Evolutionary conservation across 2,113 vertebrate genomes (phyloP).

Genomic region (Globicephala melas): DNA sequence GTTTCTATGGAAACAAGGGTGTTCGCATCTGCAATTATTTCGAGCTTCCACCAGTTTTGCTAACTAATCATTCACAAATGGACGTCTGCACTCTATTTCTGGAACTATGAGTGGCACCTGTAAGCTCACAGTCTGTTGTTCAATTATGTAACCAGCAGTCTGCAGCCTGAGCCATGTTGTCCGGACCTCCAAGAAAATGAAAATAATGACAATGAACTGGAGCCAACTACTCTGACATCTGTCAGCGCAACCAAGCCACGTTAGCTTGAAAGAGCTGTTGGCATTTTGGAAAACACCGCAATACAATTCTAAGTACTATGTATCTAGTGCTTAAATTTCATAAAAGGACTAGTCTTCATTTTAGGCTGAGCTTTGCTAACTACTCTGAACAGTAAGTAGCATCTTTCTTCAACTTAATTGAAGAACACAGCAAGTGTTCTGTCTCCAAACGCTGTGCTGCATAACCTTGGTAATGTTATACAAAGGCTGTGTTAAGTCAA

Average conservation of each 20-base stretch:
- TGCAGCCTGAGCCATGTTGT: neutral
- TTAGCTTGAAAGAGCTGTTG: slow-evolving; percentile 9
- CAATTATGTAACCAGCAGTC: neutral
- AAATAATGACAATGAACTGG: neutral
- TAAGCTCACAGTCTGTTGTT: neutral
- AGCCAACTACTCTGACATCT: neutral
- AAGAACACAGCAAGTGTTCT: neutral
- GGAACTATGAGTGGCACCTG: neutral
- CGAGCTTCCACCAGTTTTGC: neutral
- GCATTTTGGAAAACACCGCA: slow-evolving; percentile 35
- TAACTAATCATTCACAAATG: neutral
- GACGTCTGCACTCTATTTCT: neutral
- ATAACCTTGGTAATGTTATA: neutral
- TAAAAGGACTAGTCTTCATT: neutral
- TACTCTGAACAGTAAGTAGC: neutral
- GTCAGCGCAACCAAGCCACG: neutral
- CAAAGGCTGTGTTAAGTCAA: neutral
- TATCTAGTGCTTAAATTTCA: slow-evolving; percentile 27
- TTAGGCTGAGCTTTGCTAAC: slow-evolving; percentile 35
- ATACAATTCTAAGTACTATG: neutral
- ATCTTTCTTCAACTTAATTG: neutral
- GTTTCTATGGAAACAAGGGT: slow-evolving; percentile 44
- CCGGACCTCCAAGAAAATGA: neutral
- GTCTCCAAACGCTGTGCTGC: neutral
- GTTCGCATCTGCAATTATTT: neutral